Conservation (phyloP, 1,140 invertebrate species). For the Camponotus floridanus region DNA sequence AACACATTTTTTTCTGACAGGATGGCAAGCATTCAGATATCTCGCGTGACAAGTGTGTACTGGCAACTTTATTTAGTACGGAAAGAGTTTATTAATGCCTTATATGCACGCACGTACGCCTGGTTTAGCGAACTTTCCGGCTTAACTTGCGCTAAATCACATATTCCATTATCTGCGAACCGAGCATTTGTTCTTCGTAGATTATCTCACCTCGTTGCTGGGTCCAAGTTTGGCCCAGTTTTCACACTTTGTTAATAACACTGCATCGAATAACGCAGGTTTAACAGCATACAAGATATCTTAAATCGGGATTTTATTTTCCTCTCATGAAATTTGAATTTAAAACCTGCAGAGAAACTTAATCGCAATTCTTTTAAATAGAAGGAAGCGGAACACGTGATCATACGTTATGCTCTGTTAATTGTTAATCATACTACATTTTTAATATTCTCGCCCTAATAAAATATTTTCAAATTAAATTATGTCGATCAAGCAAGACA, state of each 20-base stretch:
- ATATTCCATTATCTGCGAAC: constrained; percentile 54
- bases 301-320: background rate
- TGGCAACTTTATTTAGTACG: constrained; percentile 22
- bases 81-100: constrained; percentile 52
- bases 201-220: constrained; percentile 43
- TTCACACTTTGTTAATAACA: constrained; percentile 20
- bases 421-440: background rate
- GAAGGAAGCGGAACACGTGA: background rate
- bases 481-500: constrained; percentile 2
- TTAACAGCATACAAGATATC: background rate
- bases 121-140: constrained; percentile 21
- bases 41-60: constrained; percentile 38
- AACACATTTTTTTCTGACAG: background rate
- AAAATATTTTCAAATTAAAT: background rate
- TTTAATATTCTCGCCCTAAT: background rate
- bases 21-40: background rate
- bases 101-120: constrained; percentile 31
- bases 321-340: background rate
- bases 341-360: background rate
- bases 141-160: constrained; percentile 29
- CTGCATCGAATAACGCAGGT: constrained; percentile 1
- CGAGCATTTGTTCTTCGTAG: constrained; percentile 55
- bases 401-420: background rate
- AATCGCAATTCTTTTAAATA: constrained; percentile 7
- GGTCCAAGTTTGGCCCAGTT: constrained; percentile 52